Evolutionary conservation across 2,888 invertebrate species (phyloP), one percentile per base, ranked within the genome.

Genomic region (Spodoptera exigua): DNA sequence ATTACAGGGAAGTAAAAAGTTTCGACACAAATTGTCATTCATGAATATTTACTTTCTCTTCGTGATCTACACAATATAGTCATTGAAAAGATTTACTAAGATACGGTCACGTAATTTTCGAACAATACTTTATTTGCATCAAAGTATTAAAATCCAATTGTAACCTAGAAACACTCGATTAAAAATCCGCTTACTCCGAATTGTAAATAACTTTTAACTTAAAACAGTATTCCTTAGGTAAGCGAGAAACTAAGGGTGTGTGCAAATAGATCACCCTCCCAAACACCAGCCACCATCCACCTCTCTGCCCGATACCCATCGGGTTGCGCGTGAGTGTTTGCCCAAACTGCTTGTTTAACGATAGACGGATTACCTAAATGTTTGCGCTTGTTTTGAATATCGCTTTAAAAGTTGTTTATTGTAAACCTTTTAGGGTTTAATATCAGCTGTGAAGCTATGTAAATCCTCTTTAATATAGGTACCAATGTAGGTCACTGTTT

Each of bases 271-370:
- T 51, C 43, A 47, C 35, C 52, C 55, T 58, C 61, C 37, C 21
- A 64, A 58, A 21, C 21, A 21, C 21, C 21, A 46, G 70, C 35
- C 21, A 21, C 21, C 21, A 46, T 65, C 35, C 36, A 27, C 45
- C 55, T 56, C 76, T 66, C 63, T 68, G 54, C 61, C 59, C 41
- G 41, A 59, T 51, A 58, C 74, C 62, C 72, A 52, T 17, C 16
- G 57, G 41, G 43, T 36, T 56, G 61, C 14, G 54, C 65, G 49
- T 48, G 69, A 71, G 60, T 75, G 64, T 78, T 75, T 71, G 60
- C 53, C 37, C 53, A 60, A 47, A 59, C 58, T 41, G 41, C 52
- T 73, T 51, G 51, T 61, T 54, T 56, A 46, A 41, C 48, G 48
- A 76, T 48, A 54, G 65, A 60, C 61, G 49, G 51, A 77, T 55